Evolutionary conservation across 2,113 vertebrate species (phyloP), one percentile per base, ranked within the genome.

Genomic region (Lepus timidus): DNA sequence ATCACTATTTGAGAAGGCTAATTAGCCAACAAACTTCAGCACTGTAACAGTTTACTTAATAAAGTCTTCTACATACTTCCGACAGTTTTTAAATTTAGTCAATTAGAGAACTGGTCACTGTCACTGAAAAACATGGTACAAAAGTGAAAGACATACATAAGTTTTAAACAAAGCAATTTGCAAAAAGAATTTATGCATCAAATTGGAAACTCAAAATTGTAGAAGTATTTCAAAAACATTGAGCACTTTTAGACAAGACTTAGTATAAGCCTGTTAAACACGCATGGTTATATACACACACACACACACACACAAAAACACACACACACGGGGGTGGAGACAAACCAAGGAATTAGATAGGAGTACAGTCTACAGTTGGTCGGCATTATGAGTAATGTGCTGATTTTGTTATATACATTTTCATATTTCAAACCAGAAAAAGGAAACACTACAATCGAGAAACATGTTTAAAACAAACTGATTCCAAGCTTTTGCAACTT

Each of bases 121-220:
- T 33, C 79, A 64, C 39, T 83, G 49, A 61, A 71, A 92, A 88
- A 91, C 39, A 86, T 62, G 49, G 27, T 87, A 84, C 27, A 97
- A 91, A 88, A 95, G 82, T 67, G 89, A 87, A 88, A 88, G 73
- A 58, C 14, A 9, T 36, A 80, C 29, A 51, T 12, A 88, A 82
- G 17, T 80, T 64, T 86, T 27, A 82, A 94, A 79, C 61, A 92
- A 93, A 89, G 70, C 33, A 92, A 51, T 49, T 61, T 25, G 36
- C 20, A 33, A 87, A 52, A 84, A 85, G 23, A 44, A 89, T 81
- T 33, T 62, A 9, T 68, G 49, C 75, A 27, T 81, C 75, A 88
- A 95, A 82, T 82, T 64, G 94, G 55, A n/a, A 95, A 88, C 78
- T 27, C 73, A 92, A 92, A 92, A 13, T 90, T 94, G 68, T 52